Evolutionary conservation across 1,140 invertebrate genomes (phyloP).

Genomic region (Drosophila melanica): DNA sequence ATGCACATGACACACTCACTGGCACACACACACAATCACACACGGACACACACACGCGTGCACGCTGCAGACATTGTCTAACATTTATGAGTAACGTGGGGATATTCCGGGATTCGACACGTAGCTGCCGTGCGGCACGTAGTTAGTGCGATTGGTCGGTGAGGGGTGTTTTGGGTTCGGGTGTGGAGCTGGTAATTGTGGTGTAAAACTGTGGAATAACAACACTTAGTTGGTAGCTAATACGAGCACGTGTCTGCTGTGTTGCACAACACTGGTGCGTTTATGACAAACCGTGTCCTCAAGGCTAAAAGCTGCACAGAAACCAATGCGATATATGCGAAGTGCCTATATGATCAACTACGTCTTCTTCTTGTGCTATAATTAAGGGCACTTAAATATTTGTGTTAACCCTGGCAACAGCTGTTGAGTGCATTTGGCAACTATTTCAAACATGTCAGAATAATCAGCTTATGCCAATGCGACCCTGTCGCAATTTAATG

Average conservation of each 20-base stretch:
- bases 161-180: not conserved
- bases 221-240: conserved; percentile 76
- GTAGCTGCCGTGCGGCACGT: conserved; percentile 63
- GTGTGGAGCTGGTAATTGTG: conserved; percentile 67
- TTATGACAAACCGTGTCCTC: not conserved
- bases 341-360: not conserved
- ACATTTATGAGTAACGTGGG: conserved; percentile 75
- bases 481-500: conserved; percentile 41
- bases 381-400: not conserved
- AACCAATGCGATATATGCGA: not conserved
- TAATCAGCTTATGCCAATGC: conserved; percentile 63
- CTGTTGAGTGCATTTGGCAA: conserved; percentile 20
- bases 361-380: not conserved
- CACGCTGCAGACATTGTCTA: conserved; percentile 63
- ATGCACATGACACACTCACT: conserved; percentile 64
- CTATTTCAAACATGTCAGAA: conserved; percentile 20
- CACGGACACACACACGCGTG: not conserved
- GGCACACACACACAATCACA: conserved; percentile 38
- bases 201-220: conserved; percentile 80
- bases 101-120: conserved; percentile 76
- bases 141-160: conserved; percentile 38
- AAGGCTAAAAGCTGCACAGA: not conserved
- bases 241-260: conserved; percentile 67
- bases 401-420: not conserved
- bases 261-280: conserved; percentile 46